A percentile compares a stretch with the other conserved stretches of the same genome.
These are phyloP conservation scores for Ciona savignyi DNA, from an alignment of 23 tunicate species.

Conservation along the genomic window DNA sequence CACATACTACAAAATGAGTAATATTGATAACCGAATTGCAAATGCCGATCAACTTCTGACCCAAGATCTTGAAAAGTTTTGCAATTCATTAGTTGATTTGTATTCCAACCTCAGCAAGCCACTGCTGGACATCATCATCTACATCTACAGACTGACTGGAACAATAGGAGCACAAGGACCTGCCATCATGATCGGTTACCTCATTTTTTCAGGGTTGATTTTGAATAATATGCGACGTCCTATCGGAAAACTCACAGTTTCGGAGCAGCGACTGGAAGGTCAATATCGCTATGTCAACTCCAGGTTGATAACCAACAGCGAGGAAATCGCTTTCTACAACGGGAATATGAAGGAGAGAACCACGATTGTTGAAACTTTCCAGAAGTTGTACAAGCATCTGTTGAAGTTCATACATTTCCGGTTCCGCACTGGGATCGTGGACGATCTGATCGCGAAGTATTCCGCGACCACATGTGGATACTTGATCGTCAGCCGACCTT, in stretches of 20 bases:
- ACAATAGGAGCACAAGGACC: slow-evolving; percentile 92
- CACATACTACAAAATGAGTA: slow-evolving; percentile 93
- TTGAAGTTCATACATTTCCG: slow-evolving; percentile 61
- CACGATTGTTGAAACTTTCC: slow-evolving; percentile 47
- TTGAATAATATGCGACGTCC: slow-evolving; percentile 65
- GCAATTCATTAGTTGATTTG: slow-evolving; percentile 79
- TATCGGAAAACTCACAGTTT: slow-evolving; percentile 74
- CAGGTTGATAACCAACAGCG: slow-evolving; percentile 88
- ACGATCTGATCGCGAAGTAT: slow-evolving; percentile 86
- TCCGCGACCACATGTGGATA: slow-evolving; percentile 91
- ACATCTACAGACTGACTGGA: slow-evolving; percentile 72
- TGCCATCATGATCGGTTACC: slow-evolving; percentile 76
- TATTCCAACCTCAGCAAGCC: slow-evolving; percentile 94
- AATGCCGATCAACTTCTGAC: slow-evolving; percentile 91
- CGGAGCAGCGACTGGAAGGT: slow-evolving; percentile 81
- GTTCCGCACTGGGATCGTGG: slow-evolving; percentile 88
- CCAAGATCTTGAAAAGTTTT: slow-evolving; percentile 92
- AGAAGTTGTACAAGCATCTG: slow-evolving; percentile 54
- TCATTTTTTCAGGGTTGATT: slow-evolving; percentile 65
- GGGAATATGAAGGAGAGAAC: slow-evolving; percentile 72
- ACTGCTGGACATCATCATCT: slow-evolving; percentile 73
- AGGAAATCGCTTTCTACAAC: slow-evolving; percentile 93
- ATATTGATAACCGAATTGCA: slow-evolving; percentile 83
- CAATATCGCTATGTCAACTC: slow-evolving; percentile 92
- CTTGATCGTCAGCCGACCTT: slow-evolving; percentile 86